These are phyloP conservation scores for Rhinopomastus cyanomelas DNA, from an alignment of 2,113 vertebrate species.

Conservation along the genomic window DNA sequence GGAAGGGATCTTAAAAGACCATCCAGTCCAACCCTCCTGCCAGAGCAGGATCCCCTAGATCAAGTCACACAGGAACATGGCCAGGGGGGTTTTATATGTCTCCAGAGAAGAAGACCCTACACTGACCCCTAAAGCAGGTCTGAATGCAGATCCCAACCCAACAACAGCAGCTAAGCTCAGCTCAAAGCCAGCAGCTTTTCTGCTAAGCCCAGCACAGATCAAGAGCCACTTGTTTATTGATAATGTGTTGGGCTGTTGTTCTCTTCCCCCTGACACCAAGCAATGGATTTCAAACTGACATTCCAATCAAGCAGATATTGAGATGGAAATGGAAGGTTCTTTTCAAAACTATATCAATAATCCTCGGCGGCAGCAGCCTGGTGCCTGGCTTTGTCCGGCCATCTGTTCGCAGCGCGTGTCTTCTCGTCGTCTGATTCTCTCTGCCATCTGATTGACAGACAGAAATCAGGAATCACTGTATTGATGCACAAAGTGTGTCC, in stretches of 20 bases:
- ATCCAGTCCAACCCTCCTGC: too few species aligned
- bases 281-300: background rate
- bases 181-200: background rate
- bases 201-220: constrained; percentile 25
- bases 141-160: background rate
- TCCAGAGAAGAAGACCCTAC: too few species aligned
- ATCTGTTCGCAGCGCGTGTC: background rate
- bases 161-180: background rate
- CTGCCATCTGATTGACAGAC: background rate
- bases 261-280: background rate
- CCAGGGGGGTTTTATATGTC: too few species aligned
- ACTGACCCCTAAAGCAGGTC: background rate
- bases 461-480: background rate
- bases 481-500: background rate
- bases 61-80: too few species aligned
- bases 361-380: background rate
- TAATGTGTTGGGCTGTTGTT: rapidly evolving
- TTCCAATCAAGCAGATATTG: constrained; percentile 8
- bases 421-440: background rate
- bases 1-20: too few species aligned
- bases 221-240: constrained; percentile 38
- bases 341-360: constrained; percentile 7
- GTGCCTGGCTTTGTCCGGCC: background rate
- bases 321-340: constrained; percentile 4
- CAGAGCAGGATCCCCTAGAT: too few species aligned